phyloP scores from a whole-genome alignment of 2,888 invertebrate genomes.

The Trachelus tabidus region DNA sequence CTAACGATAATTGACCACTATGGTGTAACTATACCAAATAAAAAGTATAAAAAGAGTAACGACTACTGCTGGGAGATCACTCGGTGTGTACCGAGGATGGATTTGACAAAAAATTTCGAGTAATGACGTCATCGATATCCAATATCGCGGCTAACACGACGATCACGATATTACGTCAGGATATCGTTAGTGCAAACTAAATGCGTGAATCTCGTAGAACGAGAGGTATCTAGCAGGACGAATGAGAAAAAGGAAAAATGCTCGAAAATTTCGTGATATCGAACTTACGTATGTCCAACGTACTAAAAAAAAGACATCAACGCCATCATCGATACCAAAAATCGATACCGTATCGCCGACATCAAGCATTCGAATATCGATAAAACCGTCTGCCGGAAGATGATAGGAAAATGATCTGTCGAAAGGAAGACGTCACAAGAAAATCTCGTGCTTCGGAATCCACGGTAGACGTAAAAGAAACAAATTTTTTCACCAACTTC shows the following conservation, averaged over 20 bases:
- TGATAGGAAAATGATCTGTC: not conserved
- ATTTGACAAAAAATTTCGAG: not conserved
- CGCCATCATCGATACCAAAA: not conserved
- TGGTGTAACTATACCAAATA: conserved; percentile 37
- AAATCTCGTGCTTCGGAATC: not conserved
- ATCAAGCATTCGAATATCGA: not conserved
- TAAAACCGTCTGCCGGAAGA: not conserved
- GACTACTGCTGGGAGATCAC: not conserved
- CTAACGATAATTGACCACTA: conserved; percentile 37
- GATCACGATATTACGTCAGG: not conserved
- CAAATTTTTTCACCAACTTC: no score
- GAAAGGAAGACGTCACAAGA: not conserved
- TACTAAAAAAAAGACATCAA: not conserved
- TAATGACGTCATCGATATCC: not conserved
- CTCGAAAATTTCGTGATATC: not conserved
- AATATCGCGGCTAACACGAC: not conserved
- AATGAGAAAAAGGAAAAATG: not conserved
- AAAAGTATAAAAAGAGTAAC: conserved; percentile 25
- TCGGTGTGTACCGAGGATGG: not conserved
- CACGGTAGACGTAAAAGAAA: not conserved
- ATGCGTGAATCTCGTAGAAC: not conserved
- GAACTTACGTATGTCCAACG: not conserved
- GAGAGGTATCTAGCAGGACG: not conserved
- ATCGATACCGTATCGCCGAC: not conserved
- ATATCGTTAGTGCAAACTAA: not conserved